Conservation (phyloP, 2,797 vertebrate genomes). For the Clamator glandarius region DNA sequence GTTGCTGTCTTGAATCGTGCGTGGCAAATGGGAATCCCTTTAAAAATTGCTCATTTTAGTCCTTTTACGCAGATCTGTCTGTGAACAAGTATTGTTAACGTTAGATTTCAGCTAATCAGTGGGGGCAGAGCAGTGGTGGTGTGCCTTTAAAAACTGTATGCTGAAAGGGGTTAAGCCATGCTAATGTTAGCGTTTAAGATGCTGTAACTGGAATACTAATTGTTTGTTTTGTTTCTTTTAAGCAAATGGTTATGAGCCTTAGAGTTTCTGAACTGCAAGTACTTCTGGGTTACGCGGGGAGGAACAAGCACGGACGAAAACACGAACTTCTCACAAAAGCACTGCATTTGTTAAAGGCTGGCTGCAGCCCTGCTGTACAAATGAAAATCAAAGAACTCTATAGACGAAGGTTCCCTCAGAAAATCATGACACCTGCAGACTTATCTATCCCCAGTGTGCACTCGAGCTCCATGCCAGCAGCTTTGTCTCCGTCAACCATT, state of each 20-base stretch:
- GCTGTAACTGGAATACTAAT: slow-evolving; percentile 48
- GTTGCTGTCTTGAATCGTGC: background rate
- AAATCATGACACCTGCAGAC: slow-evolving; percentile 93
- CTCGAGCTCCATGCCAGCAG: slow-evolving; percentile 87
- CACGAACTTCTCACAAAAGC: slow-evolving; percentile 98
- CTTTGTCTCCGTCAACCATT: slow-evolving; percentile 84
- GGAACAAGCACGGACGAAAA: slow-evolving; percentile 99
- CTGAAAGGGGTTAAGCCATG: background rate
- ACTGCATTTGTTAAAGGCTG: slow-evolving; percentile 93
- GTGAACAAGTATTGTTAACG: fast-evolving
- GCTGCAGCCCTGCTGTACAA: slow-evolving; percentile 96
- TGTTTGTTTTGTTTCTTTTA: slow-evolving; percentile 72
- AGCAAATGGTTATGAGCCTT: slow-evolving; percentile 99
- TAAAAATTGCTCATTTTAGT: background rate
- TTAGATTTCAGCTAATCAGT: background rate
- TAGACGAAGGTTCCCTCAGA: slow-evolving; percentile 94
- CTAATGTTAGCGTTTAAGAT: background rate
- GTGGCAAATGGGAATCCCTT: background rate
- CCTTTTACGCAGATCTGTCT: background rate
- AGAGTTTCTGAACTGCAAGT: slow-evolving; percentile 98
- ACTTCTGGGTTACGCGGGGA: slow-evolving; percentile 95
- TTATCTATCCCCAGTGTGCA: slow-evolving; percentile 89
- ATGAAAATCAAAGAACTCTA: slow-evolving; percentile 99
- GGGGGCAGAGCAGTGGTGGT: background rate
- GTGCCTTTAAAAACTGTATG: background rate